These are phyloP conservation scores for Saxidomus purpurata DNA, from an alignment of 1,140 invertebrate genomes.

Conservation along the genomic window DNA sequence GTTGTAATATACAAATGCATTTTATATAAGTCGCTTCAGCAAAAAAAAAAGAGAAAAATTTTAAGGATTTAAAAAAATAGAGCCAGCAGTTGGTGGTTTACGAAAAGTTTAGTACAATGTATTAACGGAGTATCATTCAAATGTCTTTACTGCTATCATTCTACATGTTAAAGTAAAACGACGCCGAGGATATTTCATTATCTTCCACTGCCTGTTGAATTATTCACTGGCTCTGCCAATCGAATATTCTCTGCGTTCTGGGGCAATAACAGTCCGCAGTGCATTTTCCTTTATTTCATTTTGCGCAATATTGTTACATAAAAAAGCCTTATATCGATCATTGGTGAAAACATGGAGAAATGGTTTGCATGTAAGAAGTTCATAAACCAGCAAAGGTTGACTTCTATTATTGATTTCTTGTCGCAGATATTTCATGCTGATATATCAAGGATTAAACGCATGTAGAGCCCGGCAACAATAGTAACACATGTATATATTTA, in stretches of 20 bases:
- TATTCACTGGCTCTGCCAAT: conserved; percentile 1
- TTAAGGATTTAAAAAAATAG: no score
- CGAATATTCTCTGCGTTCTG: not conserved
- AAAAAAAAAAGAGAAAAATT: no score
- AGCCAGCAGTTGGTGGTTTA: no score
- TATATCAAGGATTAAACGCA: conserved; percentile 26
- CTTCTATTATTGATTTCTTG: conserved; percentile 23
- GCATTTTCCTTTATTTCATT: conserved; percentile 28
- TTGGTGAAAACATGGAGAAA: not conserved
- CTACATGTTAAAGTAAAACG: no score
- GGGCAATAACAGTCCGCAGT: not conserved
- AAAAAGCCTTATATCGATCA: conserved; percentile 26
- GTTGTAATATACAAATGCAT: no score
- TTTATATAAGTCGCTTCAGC: no score
- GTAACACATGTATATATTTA: no score
- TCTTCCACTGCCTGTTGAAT: not conserved
- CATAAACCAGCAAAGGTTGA: conserved; percentile 23
- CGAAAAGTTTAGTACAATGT: no score
- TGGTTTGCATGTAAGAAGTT: conserved; percentile 40
- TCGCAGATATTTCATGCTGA: not conserved
- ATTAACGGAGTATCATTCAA: no score
- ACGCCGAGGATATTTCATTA: no score
- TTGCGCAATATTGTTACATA: conserved; percentile 19
- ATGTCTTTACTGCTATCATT: no score
- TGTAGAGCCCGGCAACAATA: not conserved